phyloP scores from a whole-genome alignment of 2,113 vertebrate species.

The Urocitellus parryii region DNA sequence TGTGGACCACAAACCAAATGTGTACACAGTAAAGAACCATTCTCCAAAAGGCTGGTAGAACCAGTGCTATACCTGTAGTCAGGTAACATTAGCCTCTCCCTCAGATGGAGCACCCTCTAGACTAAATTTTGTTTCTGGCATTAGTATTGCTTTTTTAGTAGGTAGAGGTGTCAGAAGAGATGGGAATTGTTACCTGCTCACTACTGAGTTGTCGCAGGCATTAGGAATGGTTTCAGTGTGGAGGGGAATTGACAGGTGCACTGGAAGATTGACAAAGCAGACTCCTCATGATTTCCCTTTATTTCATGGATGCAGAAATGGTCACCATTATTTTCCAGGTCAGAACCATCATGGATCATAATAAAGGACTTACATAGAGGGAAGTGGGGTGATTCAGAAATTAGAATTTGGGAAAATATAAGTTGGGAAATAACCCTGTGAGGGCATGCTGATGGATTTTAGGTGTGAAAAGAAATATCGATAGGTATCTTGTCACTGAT shows the following conservation, averaged over 20 bases:
- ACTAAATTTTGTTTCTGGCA: not conserved
- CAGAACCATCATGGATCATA: not conserved
- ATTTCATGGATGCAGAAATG: not conserved
- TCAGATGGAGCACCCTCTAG: rapidly evolving
- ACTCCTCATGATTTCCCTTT: not conserved
- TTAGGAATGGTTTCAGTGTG: not conserved
- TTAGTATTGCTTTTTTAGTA: not conserved
- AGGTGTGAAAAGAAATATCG: not conserved
- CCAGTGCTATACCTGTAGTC: rapidly evolving
- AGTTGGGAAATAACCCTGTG: not conserved
- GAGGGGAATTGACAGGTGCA: rapidly evolving
- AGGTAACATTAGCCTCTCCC: rapidly evolving
- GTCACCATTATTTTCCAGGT: not conserved
- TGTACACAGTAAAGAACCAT: not conserved
- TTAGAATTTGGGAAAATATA: not conserved
- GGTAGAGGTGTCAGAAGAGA: not conserved
- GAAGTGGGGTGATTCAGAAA: not conserved
- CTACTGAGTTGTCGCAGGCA: not conserved
- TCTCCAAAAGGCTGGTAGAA: rapidly evolving
- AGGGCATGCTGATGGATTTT: not conserved
- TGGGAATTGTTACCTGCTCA: rapidly evolving
- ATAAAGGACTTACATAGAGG: rapidly evolving
- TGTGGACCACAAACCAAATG: not conserved
- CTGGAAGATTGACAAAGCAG: not conserved
- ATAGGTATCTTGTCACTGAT: not conserved